Evolutionary conservation across 2,797 vertebrate genomes (phyloP), one percentile per base, ranked within the genome.

Genomic region (Cyprinella venusta): DNA sequence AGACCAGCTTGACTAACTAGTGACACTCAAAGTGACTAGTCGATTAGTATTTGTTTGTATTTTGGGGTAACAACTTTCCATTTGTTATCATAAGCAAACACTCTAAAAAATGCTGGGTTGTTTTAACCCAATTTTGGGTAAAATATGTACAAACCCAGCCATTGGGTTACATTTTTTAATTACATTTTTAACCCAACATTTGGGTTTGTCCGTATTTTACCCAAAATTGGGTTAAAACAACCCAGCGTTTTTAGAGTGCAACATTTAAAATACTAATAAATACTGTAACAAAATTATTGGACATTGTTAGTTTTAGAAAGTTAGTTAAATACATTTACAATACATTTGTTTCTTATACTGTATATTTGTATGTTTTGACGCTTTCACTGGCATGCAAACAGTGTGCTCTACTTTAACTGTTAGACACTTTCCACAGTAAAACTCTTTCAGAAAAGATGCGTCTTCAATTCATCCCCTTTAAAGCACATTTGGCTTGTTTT

Each of bases 401-500:
- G 52, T 8, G 24, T 15, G 56, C 16, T 64, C 21, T 33, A 40
- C 59, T 77, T 64, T 45, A 77, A 26, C 56, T 30, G 36, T 64
- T 42, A 77, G 38, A 26, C 40, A 8, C 40, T 64, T 77, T 77
- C 10, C 76, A 15, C 48, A 15, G 5, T 4, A 63, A 63, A 77
- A 33, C 7, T 24, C 0, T 16, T 9, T 42, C 36, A 76, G 52
- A 42, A 38, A n/a, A 54, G 19, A 15, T 15, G 10, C 10, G 26
- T 76, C 15, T 63, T 78, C 33, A 45, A 50, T 78, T 78, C 59
- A 65, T 78, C 59, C 24, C 18, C 40, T 45, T 78, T 64, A 78
- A 65, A 78, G 59, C 61, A 65, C 50, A 42, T 65, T 15, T 78
- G 61, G 40, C 42, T 75, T 59, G 48, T 40, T 76, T 74, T 38